Evolutionary conservation across 92 coral and sea anemone species (phyloP).

Genomic region (Actinostola sp.): DNA sequence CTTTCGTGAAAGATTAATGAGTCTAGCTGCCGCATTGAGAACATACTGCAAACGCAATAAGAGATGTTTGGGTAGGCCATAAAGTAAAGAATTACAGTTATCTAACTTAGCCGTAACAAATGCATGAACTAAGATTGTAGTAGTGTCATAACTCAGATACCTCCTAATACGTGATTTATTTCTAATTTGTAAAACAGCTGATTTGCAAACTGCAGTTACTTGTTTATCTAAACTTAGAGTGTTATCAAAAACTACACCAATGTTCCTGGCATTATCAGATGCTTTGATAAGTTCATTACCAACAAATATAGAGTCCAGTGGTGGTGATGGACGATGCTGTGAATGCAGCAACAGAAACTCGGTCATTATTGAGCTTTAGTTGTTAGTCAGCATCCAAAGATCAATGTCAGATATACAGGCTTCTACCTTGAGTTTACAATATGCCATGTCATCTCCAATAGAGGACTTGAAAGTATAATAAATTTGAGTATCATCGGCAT

Average conservation of each 20-base stretch:
- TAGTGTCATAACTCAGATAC: slow-evolving; percentile 10
- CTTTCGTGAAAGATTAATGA: too few species aligned
- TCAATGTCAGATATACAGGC: slow-evolving; percentile 25
- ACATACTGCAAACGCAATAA: too few species aligned
- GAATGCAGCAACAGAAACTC: slow-evolving; percentile 34
- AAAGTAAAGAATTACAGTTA: slow-evolving; percentile 23
- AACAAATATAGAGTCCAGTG: slow-evolving; percentile 8
- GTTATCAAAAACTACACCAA: slow-evolving; percentile 36
- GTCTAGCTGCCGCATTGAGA: too few species aligned
- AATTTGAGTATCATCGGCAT: too few species aligned
- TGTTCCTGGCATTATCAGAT: slow-evolving; percentile 23
- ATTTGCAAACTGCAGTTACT: slow-evolving; percentile 17
- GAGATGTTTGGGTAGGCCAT: slow-evolving; percentile 24
- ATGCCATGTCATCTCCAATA: not conserved
- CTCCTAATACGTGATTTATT: slow-evolving; percentile 10
- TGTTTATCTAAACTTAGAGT: slow-evolving; percentile 11
- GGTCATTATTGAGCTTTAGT: slow-evolving; percentile 24
- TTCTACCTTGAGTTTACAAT: not conserved
- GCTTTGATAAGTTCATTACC: slow-evolving; percentile 7
- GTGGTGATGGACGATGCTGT: slow-evolving; percentile 39
- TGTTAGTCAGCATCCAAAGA: slow-evolving; percentile 11
- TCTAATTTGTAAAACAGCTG: slow-evolving; percentile 26
- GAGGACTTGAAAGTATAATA: too few species aligned
- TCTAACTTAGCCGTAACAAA: slow-evolving; percentile 24
- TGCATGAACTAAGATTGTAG: slow-evolving; percentile 16